Evolutionary conservation across 2,113 vertebrate genomes (phyloP).

Genomic region (Vimba vimba): DNA sequence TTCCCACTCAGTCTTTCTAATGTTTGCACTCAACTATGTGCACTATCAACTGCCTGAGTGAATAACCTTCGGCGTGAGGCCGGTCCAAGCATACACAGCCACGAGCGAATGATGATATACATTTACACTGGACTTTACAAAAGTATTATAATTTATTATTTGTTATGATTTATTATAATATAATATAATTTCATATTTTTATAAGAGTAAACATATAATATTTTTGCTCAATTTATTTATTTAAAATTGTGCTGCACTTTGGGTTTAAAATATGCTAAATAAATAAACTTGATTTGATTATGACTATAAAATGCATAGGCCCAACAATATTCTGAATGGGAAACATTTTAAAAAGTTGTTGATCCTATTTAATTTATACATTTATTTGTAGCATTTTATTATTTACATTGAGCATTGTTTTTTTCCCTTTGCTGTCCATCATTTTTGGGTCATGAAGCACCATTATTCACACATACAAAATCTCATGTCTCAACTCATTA

Average conservation of each 20-base stretch:
- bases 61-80: slow-evolving; percentile 17
- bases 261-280: not conserved
- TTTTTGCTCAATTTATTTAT: not conserved
- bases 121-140: not conserved
- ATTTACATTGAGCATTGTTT: not conserved
- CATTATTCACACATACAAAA: not conserved
- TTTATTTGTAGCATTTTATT: not conserved
- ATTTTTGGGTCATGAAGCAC: not conserved
- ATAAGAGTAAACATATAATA: not conserved
- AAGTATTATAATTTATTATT: not conserved
- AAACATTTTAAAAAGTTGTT: not conserved
- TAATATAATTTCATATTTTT: not conserved
- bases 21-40: slow-evolving; percentile 9
- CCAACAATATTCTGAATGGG: no score
- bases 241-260: no score
- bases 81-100: not conserved
- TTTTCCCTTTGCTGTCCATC: not conserved
- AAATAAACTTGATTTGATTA: not conserved
- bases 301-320: no score
- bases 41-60: not conserved
- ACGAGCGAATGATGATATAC: not conserved
- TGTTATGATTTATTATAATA: not conserved
- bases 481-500: not conserved
- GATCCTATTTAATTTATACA: not conserved
- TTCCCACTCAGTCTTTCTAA: slow-evolving; percentile 21